phyloP scores from a whole-genome alignment of 2,113 vertebrate genomes.

The Azemiops feae region DNA sequence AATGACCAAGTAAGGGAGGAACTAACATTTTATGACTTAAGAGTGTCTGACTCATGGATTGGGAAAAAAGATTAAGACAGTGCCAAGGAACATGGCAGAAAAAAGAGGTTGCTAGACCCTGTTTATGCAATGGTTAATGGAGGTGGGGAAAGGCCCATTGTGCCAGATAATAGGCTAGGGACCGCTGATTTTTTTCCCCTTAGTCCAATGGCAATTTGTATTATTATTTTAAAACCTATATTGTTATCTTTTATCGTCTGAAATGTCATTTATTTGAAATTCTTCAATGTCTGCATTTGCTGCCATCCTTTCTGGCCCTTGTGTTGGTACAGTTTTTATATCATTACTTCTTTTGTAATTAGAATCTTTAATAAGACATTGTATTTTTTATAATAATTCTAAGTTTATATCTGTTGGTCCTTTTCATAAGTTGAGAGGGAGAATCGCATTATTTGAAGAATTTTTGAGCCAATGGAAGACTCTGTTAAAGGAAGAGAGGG shows the following conservation, averaged over 20 bases:
- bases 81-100: not conserved
- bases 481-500: not conserved
- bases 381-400: not conserved
- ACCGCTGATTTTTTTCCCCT: not conserved
- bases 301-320: not conserved
- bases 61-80: not conserved
- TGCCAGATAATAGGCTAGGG: not conserved
- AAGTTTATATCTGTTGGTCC: not conserved
- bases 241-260: not conserved
- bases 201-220: slow-evolving; percentile 64
- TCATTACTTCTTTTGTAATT: not conserved
- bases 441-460: not conserved
- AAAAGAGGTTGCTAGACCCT: not conserved
- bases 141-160: not conserved
- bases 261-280: not conserved
- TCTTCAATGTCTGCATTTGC: not conserved
- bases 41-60: not conserved
- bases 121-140: not conserved
- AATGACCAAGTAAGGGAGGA: not conserved
- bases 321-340: not conserved
- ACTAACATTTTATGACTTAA: not conserved
- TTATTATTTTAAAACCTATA: slow-evolving; percentile 7
- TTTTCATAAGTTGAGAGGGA: not conserved
- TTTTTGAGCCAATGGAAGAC: not conserved
- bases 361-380: not conserved